These are phyloP conservation scores for Atrina japonica DNA, from an alignment of 2,888 invertebrate genomes.

Conservation along the genomic window DNA sequence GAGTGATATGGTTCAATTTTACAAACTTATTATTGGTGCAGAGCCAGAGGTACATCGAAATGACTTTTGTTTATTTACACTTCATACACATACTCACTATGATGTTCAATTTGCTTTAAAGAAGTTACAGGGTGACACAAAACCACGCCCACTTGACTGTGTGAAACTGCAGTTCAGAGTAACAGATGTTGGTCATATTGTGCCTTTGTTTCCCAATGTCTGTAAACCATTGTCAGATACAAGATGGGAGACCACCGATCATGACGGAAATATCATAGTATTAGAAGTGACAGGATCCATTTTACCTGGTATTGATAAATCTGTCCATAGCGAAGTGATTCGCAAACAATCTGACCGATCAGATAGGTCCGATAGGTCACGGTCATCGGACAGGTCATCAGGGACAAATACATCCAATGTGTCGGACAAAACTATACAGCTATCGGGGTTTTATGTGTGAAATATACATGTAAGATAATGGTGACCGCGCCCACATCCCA, in stretches of 20 bases:
- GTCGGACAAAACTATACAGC: conserved; percentile 42
- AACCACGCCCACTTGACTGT: conserved; percentile 57
- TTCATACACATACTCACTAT: conserved; percentile 64
- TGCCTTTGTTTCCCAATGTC: conserved; percentile 72
- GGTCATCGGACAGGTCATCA: conserved; percentile 25
- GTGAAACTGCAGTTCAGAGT: conserved; percentile 69
- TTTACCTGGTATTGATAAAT: conserved; percentile 27
- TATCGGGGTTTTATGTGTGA: conserved; percentile 45
- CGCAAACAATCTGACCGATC: conserved; percentile 34
- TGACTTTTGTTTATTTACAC: conserved; percentile 75
- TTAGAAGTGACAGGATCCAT: conserved; percentile 57
- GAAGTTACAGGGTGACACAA: conserved; percentile 57
- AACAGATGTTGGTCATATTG: conserved; percentile 69
- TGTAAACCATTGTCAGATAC: conserved; percentile 69
- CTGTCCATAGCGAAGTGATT: conserved; percentile 15
- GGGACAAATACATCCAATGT: conserved; percentile 30
- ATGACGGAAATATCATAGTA: conserved; percentile 72
- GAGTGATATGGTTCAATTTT: conserved; percentile 72
- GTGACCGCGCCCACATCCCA: too few species aligned
- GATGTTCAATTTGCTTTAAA: conserved; percentile 75
- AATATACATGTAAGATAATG: not conserved
- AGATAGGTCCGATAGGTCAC: conserved; percentile 29
- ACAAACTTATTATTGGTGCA: conserved; percentile 67
- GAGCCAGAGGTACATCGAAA: conserved; percentile 67
- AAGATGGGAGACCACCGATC: conserved; percentile 74